Evolutionary conservation across 2,113 vertebrate species (phyloP), one percentile per base, ranked within the genome.

Genomic region (Corydoras sp.): DNA sequence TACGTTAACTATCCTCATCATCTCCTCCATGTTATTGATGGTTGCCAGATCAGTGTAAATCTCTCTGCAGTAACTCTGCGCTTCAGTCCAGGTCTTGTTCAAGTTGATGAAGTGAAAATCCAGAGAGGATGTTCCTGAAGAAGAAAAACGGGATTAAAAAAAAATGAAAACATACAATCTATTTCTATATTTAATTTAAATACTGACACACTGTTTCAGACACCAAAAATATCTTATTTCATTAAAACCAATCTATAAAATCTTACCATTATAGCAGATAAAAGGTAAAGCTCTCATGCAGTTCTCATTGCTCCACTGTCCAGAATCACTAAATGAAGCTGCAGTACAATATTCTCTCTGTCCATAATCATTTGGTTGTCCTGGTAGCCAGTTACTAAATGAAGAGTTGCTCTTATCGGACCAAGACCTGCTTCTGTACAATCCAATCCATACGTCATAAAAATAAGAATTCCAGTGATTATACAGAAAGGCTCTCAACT

Each of bases 351-450:
- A 35, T 67, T 53, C 64, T 5, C 30, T 76, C 62, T 56, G 7
- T 66, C 18, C 65, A 13, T 15, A 18, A 59, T 62, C 35, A 54
- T 68, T 58, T 51, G 70, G 70, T 2, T 72, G 35, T 10, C 60
- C n/a, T 8, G 29, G 3, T 4, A 6, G 61, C 74, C 74, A 76
- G 51, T 72, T 13, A 29, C 3, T 76, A 4, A 71, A 76, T 24
- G 69, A 62, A 62, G 63, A 76, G 54, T 64, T 68, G 55, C 65
- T 77, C 61, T 64, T 55, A 69, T 73, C 70, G 15, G 75, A 73
- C 75, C 75, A 72, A 58, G 54, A 60, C 62, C 60, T 69, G n/a
- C 10, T 63, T 77, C 18, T 77, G 70, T 72, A 77, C 70, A 77
- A 54, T 14, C 75, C 65, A 11, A 72, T 69, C 70, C 75, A 77